These are phyloP conservation scores for Formicarius rufipectus DNA, from an alignment of 2,113 vertebrate genomes.

Conservation along the genomic window DNA sequence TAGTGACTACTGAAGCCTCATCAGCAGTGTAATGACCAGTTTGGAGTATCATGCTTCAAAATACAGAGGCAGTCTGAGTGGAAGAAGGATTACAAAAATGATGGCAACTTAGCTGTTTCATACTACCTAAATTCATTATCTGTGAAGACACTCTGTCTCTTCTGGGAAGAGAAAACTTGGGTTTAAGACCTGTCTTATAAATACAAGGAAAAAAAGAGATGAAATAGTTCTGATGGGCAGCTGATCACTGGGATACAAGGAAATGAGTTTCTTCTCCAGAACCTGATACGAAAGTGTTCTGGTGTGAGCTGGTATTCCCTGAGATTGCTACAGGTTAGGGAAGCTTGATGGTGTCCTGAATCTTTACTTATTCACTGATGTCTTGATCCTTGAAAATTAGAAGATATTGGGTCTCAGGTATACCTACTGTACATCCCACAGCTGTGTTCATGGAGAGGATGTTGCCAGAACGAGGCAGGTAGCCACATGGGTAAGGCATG, in stretches of 20 bases:
- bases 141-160: neutral
- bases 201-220: neutral
- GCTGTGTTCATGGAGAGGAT: neutral
- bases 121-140: neutral
- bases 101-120: neutral
- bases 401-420: neutral
- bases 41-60: neutral
- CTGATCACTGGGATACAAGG: neutral
- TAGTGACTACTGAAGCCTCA: neutral
- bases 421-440: neutral
- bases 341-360: neutral
- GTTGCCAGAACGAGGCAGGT: neutral
- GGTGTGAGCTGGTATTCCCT: neutral
- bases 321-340: neutral
- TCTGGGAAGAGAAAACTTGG: neutral
- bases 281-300: neutral
- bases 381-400: neutral
- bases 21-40: neutral
- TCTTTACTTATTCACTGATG: neutral
- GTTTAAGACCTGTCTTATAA: neutral
- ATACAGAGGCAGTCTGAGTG: neutral
- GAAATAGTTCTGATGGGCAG: accelerated
- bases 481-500: neutral
- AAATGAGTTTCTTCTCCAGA: neutral
- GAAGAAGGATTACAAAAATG: neutral